These are phyloP conservation scores for Setipinna tenuifilis DNA, from an alignment of 2,797 vertebrate genomes.

Conservation along the genomic window DNA sequence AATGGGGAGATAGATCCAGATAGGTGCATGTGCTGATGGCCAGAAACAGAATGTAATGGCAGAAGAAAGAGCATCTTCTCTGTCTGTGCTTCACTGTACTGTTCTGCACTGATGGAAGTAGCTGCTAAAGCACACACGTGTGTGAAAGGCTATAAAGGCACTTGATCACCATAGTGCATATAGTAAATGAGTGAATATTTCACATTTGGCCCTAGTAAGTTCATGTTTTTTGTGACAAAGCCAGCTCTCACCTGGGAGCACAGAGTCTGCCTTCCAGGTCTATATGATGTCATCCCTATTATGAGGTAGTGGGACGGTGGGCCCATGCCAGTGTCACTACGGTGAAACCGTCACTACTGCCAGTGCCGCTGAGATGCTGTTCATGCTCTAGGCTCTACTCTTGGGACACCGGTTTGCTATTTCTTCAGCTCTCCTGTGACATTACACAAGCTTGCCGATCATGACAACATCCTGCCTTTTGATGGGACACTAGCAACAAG, in stretches of 20 bases:
- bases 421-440: neutral
- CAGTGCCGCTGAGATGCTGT: neutral
- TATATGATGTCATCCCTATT: neutral
- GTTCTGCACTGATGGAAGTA: neutral
- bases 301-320: neutral
- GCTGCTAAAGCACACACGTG: neutral
- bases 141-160: no score
- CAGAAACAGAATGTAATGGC: neutral
- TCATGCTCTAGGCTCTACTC: neutral
- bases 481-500: neutral
- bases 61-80: neutral
- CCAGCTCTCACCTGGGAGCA: neutral
- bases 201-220: neutral
- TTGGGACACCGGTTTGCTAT: neutral
- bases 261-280: neutral
- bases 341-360: neutral
- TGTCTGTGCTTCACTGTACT: neutral
- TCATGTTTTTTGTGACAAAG: neutral
- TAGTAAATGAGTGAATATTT: no score
- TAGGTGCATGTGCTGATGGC: neutral
- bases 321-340: neutral
- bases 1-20: neutral
- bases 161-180: no score
- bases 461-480: neutral
- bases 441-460: constrained; percentile 10